Evolutionary conservation across 2,888 invertebrate species (phyloP).

Genomic region (Polymixis flavicincta): DNA sequence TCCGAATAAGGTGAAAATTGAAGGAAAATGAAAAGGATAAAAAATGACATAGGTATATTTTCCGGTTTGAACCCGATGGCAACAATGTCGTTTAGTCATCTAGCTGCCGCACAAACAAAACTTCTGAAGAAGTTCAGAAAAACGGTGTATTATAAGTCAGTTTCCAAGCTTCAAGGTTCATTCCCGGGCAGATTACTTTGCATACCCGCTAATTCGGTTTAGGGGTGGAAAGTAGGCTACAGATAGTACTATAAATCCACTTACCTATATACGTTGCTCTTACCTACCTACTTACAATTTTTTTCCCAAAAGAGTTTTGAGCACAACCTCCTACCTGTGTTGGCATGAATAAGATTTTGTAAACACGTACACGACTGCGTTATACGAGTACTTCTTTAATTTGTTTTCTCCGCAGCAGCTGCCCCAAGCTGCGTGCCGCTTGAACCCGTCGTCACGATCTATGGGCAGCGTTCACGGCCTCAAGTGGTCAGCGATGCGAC

Average conservation of each 20-base stretch:
- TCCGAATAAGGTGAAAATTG: background rate
- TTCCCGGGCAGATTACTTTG: too few relatives aligned
- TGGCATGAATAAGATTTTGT: background rate
- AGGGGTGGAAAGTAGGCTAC: background rate
- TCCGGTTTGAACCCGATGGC: background rate
- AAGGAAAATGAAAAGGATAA: background rate
- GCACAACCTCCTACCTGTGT: background rate
- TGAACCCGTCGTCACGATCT: background rate
- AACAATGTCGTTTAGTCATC: background rate
- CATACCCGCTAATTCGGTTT: background rate
- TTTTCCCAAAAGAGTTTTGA: background rate
- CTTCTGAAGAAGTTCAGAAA: too few relatives aligned
- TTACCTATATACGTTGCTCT: too few relatives aligned
- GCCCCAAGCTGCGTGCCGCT: background rate
- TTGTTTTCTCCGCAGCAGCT: background rate
- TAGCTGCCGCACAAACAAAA: background rate
- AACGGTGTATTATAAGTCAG: too few relatives aligned
- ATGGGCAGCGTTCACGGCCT: background rate
- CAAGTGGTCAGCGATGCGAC: background rate
- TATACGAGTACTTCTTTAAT: background rate
- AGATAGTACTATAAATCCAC: background rate
- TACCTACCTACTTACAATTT: background rate
- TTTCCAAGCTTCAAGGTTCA: too few relatives aligned
- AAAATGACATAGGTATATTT: background rate
- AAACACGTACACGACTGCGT: too few relatives aligned